Base-by-base conservation (phyloP, 2,888 invertebrate species). In the Drosophila paramelanica region DNA sequence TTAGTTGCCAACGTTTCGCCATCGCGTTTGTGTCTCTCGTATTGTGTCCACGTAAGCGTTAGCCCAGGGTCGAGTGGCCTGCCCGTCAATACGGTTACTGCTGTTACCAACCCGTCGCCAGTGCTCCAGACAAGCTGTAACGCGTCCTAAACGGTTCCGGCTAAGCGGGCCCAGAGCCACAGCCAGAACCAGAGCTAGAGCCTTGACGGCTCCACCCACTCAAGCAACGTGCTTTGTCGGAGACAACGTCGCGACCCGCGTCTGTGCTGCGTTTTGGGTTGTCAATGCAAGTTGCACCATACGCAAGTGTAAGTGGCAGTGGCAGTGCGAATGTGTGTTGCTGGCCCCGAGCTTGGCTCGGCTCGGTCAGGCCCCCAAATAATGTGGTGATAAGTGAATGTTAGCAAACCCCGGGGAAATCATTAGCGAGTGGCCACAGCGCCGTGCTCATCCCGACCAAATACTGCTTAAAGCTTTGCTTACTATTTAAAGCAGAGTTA, bases 1-100 rank as follows among this genome's bases (percentile, higher is more conserved):
- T 83, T 85, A 83, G 83, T 83, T 83, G 88, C 80, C 83, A 83
- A 77, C 83, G 86, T 88, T 88, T 82, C 86, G 83, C 86, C 83
- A 64, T 79, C 82, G 88, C 79, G 88, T 73, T 79, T 82, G 82
- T 85, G 59, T 82, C 79, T 82, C 59, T 55, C 25, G 25, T 36
- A 14, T 33, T 50, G 39, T 52, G 65, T 47, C 39, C 57, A 65
- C 61, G 67, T 60, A 51, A 70, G 59, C 71, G 59, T 27, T 31
- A 42, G 41, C 39, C 61, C 61, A 61, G 50, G 59, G 51, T 65
- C 59, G 50, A 49, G 46, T 53, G 42, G 52, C 43, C 59, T 43
- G 53, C 38, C 55, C 55, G 60, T 66, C 51, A 33, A 47, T 60
- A 60, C 23, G 36, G 36, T 36, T 36, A 36, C 11, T 36, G 13